Base-by-base conservation (phyloP, 2,888 invertebrate genomes). In the Eupsilia transversa region DNA sequence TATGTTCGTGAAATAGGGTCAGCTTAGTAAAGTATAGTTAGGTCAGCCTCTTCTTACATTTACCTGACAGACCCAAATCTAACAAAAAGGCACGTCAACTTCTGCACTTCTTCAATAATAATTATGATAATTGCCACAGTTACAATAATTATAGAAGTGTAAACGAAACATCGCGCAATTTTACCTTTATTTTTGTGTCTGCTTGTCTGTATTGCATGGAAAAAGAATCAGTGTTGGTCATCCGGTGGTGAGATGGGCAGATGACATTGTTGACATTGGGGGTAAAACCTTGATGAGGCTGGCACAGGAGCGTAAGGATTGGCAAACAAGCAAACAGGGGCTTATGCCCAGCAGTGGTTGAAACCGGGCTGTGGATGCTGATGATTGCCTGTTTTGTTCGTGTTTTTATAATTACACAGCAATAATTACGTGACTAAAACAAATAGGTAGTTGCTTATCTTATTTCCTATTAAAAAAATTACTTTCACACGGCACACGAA, bases 401-500 rank as follows among this genome's bases (percentile, higher is more conserved):
- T 20, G 6, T 20, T 43, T 41, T n/a, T 27, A 27, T 20, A 35
- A 41, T 5, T 41, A 64, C 76, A 46, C 30, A 52, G 10, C 23
- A 14, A 75, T 20, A 35, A 43, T 30, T 17, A 41, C 7, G 7
- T 35, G 20, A 64, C n/a, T n/a, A 46, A 72, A 46, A 46, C 38
- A 9, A 27, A 70, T 49, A 38, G n/a, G n/a, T n/a, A n/a, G 9
- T 14, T 2, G 0, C 23, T 12, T 23, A 35, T 35, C 27, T 59
- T 0, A 57, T 12, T 41, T 57, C 12, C n/a, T 12, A 9, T 9
- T n/a, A n/a, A n/a, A n/a, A 30, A 27, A 6, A 27, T 52, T 46
- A 69, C 14, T 72, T 69, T 74, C 33, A 71, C 46, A 60, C 23
- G 14, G 38, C 43, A 70, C 20, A 17, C 20, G 61, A 68, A 56